These are phyloP conservation scores for Loriculus beryllinus DNA, from an alignment of 2,797 vertebrate species.

Conservation along the genomic window DNA sequence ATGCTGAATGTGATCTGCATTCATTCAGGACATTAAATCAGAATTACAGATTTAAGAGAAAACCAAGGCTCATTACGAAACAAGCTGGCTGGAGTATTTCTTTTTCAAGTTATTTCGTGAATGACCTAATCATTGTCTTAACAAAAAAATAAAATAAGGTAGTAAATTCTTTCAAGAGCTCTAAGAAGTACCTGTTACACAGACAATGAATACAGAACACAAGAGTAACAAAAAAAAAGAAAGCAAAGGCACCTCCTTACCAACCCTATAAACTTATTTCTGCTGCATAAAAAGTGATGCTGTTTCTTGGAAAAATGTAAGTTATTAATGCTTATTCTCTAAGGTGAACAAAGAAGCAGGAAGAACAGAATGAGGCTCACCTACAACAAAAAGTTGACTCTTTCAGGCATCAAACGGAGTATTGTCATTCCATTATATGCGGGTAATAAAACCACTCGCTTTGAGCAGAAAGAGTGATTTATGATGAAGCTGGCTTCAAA, in stretches of 20 bases:
- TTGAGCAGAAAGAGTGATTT: not conserved
- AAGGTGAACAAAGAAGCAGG: not conserved
- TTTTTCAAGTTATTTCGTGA: not conserved
- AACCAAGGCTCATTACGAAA: not conserved
- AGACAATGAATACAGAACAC: not conserved
- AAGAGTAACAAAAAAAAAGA: not conserved
- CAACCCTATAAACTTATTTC: not conserved
- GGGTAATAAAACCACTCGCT: not conserved
- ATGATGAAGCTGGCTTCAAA: not conserved
- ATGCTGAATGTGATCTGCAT: not conserved
- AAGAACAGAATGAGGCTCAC: not conserved
- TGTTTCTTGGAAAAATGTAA: not conserved
- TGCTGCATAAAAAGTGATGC: not conserved
- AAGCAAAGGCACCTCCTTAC: not conserved
- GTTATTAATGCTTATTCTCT: not conserved
- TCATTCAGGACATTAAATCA: not conserved
- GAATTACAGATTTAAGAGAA: not conserved
- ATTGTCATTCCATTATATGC: not conserved
- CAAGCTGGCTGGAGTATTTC: not conserved
- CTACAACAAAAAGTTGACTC: not conserved
- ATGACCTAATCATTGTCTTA: not conserved
- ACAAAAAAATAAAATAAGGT: rapidly evolving
- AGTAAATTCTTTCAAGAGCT: not conserved
- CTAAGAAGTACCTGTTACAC: not conserved
- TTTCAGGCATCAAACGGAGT: not conserved